A percentile compares a stretch with the other conserved stretches of the same genome.
Conservation (phyloP, 2,888 invertebrate species). For the Parnassius mnemosyne region DNA sequence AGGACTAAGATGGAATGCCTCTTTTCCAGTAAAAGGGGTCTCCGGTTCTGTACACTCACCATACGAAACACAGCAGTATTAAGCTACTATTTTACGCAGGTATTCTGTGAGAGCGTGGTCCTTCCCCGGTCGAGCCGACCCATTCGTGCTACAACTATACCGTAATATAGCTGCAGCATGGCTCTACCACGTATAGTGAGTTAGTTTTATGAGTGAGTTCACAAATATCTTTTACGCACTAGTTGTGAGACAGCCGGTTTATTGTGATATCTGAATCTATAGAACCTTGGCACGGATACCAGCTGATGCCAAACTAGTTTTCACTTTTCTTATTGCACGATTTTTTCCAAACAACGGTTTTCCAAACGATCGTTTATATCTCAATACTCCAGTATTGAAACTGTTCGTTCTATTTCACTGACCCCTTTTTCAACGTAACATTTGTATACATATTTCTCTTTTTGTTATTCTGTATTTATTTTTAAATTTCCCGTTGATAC, state of each 20-base stretch:
- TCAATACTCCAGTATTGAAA: slow-evolving; percentile 11
- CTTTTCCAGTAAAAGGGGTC: no score
- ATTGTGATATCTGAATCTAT: slow-evolving; percentile 38
- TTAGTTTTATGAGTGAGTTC: no score
- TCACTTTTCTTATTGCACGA: slow-evolving; percentile 29
- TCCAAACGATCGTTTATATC: slow-evolving; percentile 20
- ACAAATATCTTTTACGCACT: slow-evolving; percentile 4
- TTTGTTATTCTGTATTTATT: slow-evolving; percentile 13
- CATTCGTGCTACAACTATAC: no score
- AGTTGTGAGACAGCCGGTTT: slow-evolving; percentile 32
- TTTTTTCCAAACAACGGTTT: slow-evolving; percentile 21
- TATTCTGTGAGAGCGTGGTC: no score
- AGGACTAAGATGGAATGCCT: no score
- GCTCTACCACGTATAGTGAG: no score
- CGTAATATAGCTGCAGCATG: no score
- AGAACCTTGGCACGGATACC: slow-evolving; percentile 43
- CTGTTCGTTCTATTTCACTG: slow-evolving; percentile 24
- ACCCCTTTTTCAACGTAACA: slow-evolving; percentile 20
- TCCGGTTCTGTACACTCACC: no score
- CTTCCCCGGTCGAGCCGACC: no score
- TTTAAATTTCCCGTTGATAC: slow-evolving; percentile 11
- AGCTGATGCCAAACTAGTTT: slow-evolving; percentile 30
- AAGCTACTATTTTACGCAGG: no score
- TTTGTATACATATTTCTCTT: slow-evolving; percentile 14
- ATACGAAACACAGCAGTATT: no score